Conservation (phyloP, 1,140 invertebrate genomes). For the Hyphantria cunea region DNA sequence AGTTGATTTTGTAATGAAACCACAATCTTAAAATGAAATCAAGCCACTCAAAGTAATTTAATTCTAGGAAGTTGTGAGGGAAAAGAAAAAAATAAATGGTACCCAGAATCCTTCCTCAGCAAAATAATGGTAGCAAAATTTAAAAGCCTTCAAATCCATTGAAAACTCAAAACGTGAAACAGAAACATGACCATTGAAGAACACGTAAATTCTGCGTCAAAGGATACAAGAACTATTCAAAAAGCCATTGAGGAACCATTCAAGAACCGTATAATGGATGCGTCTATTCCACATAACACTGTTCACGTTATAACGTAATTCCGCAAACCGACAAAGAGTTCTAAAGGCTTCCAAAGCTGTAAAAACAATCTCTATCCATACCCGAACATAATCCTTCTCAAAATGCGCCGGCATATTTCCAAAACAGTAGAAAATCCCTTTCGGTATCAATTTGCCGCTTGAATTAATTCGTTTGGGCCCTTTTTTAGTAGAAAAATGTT, state of each 20-base stretch:
- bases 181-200: slow-evolving; percentile 66
- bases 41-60: background rate
- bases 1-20: background rate
- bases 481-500: slow-evolving; percentile 52
- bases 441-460: slow-evolving; percentile 76
- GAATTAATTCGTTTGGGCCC: slow-evolving; percentile 55
- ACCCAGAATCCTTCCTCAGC: slow-evolving; percentile 23
- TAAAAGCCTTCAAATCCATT: slow-evolving; percentile 47
- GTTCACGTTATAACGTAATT: slow-evolving; percentile 50
- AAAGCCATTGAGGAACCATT: slow-evolving; percentile 48
- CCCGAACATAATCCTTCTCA: slow-evolving; percentile 70
- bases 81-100: slow-evolving; percentile 4
- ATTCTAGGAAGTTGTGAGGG: background rate
- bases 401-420: slow-evolving; percentile 71
- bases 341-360: slow-evolving; percentile 71
- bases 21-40: background rate
- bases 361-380: slow-evolving; percentile 74
- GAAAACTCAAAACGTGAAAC: slow-evolving; percentile 63
- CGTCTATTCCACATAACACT: slow-evolving; percentile 47
- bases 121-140: slow-evolving; percentile 31
- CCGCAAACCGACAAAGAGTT: slow-evolving; percentile 71
- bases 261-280: slow-evolving; percentile 66
- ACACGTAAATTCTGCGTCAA: slow-evolving; percentile 67
- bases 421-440: slow-evolving; percentile 79
- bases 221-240: slow-evolving; percentile 50